A percentile compares a stretch with the other conserved stretches of the same genome.
Evolutionary conservation across 2,888 invertebrate genomes (phyloP).

Genomic region (Bembecia ichneumoniformis): DNA sequence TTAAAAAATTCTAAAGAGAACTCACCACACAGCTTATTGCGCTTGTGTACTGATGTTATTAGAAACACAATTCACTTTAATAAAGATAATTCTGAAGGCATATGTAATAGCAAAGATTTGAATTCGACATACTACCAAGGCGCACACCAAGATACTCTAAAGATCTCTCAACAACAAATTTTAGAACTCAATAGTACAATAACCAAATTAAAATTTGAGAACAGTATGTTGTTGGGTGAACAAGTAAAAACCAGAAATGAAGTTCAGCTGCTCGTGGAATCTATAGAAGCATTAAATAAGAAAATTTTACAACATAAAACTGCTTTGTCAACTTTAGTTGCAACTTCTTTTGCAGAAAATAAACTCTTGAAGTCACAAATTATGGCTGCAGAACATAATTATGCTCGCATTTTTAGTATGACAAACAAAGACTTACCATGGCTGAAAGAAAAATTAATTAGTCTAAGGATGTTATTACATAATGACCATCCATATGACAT

Average conservation of each 20-base stretch:
- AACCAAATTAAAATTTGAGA: slow-evolving; percentile 26
- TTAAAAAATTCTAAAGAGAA: too few relatives aligned
- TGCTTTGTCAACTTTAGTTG: slow-evolving; percentile 52
- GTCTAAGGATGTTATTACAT: slow-evolving; percentile 41
- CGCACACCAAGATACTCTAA: too few relatives aligned
- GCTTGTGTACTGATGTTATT: too few relatives aligned
- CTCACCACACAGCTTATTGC: too few relatives aligned
- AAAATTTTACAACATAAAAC: slow-evolving; percentile 53
- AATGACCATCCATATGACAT: slow-evolving; percentile 18
- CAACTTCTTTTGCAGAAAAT: slow-evolving; percentile 60
- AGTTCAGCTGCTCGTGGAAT: slow-evolving; percentile 38
- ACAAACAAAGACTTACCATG: slow-evolving; percentile 50
- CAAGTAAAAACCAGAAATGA: slow-evolving; percentile 37
- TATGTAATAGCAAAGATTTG: slow-evolving; percentile 21
- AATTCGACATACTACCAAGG: too few relatives aligned
- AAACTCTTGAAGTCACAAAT: slow-evolving; percentile 50
- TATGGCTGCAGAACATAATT: slow-evolving; percentile 51
- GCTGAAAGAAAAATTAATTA: slow-evolving; percentile 43
- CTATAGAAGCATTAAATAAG: slow-evolving; percentile 46
- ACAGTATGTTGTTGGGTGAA: slow-evolving; percentile 34
- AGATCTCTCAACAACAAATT: slow-evolving; percentile 24
- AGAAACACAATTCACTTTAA: slow-evolving; percentile 12
- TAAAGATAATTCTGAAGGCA: slow-evolving; percentile 20
- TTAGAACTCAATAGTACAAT: slow-evolving; percentile 20
- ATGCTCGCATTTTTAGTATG: slow-evolving; percentile 51